phyloP scores from a whole-genome alignment of 64 coral and sea anemone species.

The Stichodactyla helianthus region DNA sequence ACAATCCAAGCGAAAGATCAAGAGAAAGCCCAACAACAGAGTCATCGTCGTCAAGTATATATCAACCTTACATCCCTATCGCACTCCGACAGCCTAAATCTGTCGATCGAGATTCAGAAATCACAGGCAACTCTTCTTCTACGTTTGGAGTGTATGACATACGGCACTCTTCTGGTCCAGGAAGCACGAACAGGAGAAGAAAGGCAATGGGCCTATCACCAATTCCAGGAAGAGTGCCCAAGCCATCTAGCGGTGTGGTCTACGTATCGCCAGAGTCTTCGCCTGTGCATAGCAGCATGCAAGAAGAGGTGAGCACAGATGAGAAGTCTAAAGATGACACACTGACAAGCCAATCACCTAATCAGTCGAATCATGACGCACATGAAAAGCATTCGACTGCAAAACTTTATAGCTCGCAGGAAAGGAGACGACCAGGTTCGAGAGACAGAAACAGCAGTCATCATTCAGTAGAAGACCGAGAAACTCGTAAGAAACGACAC shows the following conservation, averaged over 20 bases:
- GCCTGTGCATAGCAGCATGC: slow-evolving; percentile 33
- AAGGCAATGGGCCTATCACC: slow-evolving; percentile 70
- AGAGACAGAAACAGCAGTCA: background rate
- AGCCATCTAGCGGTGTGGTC: slow-evolving; percentile 47
- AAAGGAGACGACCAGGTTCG: background rate
- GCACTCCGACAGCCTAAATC: background rate
- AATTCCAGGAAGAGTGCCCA: slow-evolving; percentile 44
- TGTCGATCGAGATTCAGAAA: slow-evolving; percentile 6
- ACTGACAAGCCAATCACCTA: background rate
- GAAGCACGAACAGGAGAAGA: slow-evolving; percentile 90
- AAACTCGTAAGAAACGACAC: background rate
- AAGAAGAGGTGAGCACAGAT: background rate
- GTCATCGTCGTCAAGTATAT: slow-evolving; percentile 12
- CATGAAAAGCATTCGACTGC: background rate
- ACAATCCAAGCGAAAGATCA: background rate
- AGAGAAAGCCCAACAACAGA: background rate
- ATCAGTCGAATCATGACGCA: background rate
- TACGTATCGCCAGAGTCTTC: slow-evolving; percentile 78
- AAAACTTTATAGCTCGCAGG: background rate
- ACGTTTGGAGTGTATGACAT: slow-evolving; percentile 91
- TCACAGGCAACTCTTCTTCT: slow-evolving; percentile 24
- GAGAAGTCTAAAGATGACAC: slow-evolving; percentile 12
- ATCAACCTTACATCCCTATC: slow-evolving; percentile 14
- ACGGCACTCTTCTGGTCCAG: slow-evolving; percentile 85
- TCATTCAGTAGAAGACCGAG: background rate